phyloP scores from a whole-genome alignment of 1,140 invertebrate genomes.

The Lycorma delicatula region DNA sequence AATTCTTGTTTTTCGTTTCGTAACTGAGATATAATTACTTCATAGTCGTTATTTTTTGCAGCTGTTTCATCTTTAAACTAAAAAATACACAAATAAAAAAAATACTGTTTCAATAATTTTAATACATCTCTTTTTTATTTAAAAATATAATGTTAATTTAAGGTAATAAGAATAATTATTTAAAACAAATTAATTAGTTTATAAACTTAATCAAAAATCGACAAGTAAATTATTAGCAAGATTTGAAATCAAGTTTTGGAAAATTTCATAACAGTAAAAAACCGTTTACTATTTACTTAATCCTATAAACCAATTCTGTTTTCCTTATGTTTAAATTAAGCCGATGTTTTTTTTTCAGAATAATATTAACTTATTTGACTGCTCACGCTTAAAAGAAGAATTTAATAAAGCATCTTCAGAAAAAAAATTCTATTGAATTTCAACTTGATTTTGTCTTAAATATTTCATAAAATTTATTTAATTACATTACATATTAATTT shows the following conservation, averaged over 20 bases:
- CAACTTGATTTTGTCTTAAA: too few species aligned
- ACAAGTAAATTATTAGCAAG: too few species aligned
- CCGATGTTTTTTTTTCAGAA: neutral
- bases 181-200: neutral
- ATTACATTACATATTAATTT: too few species aligned
- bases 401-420: too few species aligned
- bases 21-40: slow-evolving; percentile 42
- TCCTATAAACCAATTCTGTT: too few species aligned
- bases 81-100: neutral
- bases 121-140: neutral
- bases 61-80: slow-evolving; percentile 35
- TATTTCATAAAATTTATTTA: too few species aligned
- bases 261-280: too few species aligned
- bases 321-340: too few species aligned
- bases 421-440: neutral
- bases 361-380: neutral
- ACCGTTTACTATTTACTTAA: too few species aligned
- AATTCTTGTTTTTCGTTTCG: slow-evolving; percentile 58
- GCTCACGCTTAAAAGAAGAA: too few species aligned
- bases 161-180: neutral
- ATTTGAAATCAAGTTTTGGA: too few species aligned
- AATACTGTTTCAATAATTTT: slow-evolving; percentile 13
- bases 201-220: too few species aligned
- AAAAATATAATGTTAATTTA: neutral
- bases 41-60: slow-evolving; percentile 29